Conservation (phyloP, 2,113 vertebrate species). For the Clarias macrocephalus region DNA sequence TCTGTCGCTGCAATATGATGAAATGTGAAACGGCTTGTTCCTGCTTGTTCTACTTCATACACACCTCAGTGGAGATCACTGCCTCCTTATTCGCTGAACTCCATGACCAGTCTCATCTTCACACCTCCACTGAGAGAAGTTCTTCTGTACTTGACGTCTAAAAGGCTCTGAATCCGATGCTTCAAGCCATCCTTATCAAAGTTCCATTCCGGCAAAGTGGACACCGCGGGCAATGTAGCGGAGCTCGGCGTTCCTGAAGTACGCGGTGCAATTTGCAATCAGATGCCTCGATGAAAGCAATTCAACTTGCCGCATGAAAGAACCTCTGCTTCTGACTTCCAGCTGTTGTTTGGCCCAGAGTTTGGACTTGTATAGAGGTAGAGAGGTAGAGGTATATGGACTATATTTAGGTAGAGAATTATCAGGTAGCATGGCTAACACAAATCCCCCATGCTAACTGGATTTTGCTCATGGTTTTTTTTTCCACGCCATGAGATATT, state of each 20-base stretch:
- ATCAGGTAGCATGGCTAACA: background rate
- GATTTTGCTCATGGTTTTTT: background rate
- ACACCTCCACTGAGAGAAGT: background rate
- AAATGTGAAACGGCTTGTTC: background rate
- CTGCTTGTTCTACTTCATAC: background rate
- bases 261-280: background rate
- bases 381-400: no score
- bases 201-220: background rate
- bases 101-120: background rate
- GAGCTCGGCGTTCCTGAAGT: background rate
- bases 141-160: background rate
- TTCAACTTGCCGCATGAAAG: background rate
- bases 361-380: background rate
- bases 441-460: conserved; percentile 1
- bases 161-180: background rate
- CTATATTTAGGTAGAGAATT: background rate
- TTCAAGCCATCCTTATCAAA: background rate
- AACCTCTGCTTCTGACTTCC: background rate
- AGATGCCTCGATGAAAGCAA: background rate
- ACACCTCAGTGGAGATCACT: background rate
- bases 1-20: background rate
- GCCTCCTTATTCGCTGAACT: background rate
- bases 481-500: background rate
- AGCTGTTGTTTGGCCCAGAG: background rate
- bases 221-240: background rate